Base-by-base conservation (phyloP, 2,888 invertebrate species). In the Erebia aethiops region DNA sequence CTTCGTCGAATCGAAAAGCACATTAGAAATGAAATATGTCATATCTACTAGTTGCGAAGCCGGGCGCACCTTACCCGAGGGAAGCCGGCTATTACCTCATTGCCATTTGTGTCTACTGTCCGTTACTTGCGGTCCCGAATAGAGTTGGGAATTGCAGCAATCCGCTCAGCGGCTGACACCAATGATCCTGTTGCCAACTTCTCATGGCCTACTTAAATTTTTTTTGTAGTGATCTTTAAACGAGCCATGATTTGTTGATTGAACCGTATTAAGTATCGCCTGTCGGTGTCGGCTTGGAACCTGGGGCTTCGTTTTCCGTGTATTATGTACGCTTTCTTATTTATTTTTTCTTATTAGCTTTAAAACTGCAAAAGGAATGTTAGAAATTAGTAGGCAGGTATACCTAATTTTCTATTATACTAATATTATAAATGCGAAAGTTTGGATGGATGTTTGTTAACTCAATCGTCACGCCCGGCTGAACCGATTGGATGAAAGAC, bases 11-110 rank as follows among this genome's bases (percentile, higher is more conserved):
- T 83, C 87, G 81, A 77, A 80, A 83, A 74, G 57, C 9, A 64
- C 35, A 71, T 70, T 16, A 71, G 69, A 69, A 52, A 65, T 63
- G 18, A 71, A 69, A 70, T 74, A 60, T 73, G 62, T 46, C 60
- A 56, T 43, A 35, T 60, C 41, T 52, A 63, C 52, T 60, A 9
- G 65, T 68, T 16, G 60, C 72, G 68, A 52, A 66, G 7, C 35
- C 35, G 69, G 71, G 74, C 75, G 70, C 73, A 73, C 71, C 75
- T 74, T 78, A 82, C 84, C 76, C 76, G 80, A 83, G 87, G 88
- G 88, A 90, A 88, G 82, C 79, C 76, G 77, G 57, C 87, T 76
- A 90, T 90, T 90, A 89, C 84, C 81, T 87, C 85, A 87, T 88
- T 86, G 85, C 82, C 80, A 81, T 81, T 81, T 80, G 78, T 79